Base-by-base conservation (phyloP, 1,140 invertebrate species). In the Cotesia chilonis region DNA sequence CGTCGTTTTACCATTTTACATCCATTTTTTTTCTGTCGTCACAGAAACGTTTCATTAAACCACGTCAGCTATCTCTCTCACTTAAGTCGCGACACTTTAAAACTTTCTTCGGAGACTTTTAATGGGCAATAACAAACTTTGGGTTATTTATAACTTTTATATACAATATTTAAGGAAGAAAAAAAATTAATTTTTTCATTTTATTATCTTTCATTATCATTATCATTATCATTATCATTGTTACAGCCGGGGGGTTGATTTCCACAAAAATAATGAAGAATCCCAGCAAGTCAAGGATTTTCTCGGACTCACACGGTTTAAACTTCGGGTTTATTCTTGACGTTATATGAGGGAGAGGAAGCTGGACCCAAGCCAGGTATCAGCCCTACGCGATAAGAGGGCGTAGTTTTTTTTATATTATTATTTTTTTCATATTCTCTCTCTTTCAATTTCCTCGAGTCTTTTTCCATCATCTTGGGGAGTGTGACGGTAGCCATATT, bases 401-500 rank as follows among this genome's bases (percentile, higher is more conserved):
- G 60, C 65, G 71, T 14, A n/a, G 17, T 52, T 67, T 68, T 68
- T 72, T 72, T 72, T 72, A 61, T 12, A 51, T 59, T 67, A 61
- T 59, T 68, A 14, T 14, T 52, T 70, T 57, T 59, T n/a, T 72
- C 52, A 68, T 63, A 55, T 55, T 67, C 36, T 12, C 54, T 72
- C 28, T 70, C 37, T 57, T 36, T 61, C 41, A 28, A 59, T 69
- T 69, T 70, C 41, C 20, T 12, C 35, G 10, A 47, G 14, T 63
- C 14, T 61, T 68, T 71, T 54, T 68, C 37, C 63, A 20, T 70
- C 52, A 47, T 52, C 55, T 67, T 59, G 71, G 38, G 70, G 68
- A 72, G 74, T 72, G 71, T 72, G 68, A 75, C 71, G 70, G 70
- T 68, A 66, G 72, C 74, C 74, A 75, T 76, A 78, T 81, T 81